phyloP scores from a whole-genome alignment of 2,888 invertebrate genomes.

The Kryphioiulus occultus region DNA sequence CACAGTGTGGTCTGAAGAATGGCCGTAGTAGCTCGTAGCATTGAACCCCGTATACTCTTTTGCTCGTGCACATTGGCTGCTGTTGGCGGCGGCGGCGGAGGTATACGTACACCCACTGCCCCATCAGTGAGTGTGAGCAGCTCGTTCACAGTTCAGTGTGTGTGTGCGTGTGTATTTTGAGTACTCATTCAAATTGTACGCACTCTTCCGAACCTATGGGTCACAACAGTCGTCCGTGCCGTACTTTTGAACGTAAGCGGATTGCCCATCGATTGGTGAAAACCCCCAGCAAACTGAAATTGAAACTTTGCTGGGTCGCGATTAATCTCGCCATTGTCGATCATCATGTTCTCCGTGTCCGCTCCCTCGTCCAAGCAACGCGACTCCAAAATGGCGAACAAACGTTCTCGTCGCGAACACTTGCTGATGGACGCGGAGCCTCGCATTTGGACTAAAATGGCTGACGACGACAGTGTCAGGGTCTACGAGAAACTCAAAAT shows the following conservation, averaged over 20 bases:
- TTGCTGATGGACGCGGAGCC: not conserved
- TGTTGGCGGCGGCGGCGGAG: not conserved
- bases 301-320: too few relatives aligned
- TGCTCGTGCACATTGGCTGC: too few relatives aligned
- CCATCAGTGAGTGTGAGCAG: not conserved
- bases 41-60: too few relatives aligned
- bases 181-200: not conserved
- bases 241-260: slow-evolving; percentile 2
- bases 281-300: slow-evolving; percentile 1
- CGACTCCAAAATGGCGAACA: slow-evolving; percentile 38
- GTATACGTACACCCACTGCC: too few relatives aligned
- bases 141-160: too few relatives aligned
- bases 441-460: slow-evolving; percentile 54
- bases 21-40: too few relatives aligned
- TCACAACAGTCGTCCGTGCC: slow-evolving; percentile 18
- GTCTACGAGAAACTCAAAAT: slow-evolving; percentile 92
- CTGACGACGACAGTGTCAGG: slow-evolving; percentile 69
- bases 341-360: not conserved
- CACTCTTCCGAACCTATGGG: not conserved
- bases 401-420: slow-evolving; percentile 31
- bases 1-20: too few relatives aligned
- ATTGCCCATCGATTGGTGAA: not conserved
- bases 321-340: too few relatives aligned
- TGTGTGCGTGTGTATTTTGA: not conserved
- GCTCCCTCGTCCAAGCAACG: not conserved